Percentiles rank a stretch among this genome's conserved stretches.
These are phyloP conservation scores for Muscicapa comitata DNA, from an alignment of 2,797 vertebrate genomes.

Conservation along the genomic window DNA sequence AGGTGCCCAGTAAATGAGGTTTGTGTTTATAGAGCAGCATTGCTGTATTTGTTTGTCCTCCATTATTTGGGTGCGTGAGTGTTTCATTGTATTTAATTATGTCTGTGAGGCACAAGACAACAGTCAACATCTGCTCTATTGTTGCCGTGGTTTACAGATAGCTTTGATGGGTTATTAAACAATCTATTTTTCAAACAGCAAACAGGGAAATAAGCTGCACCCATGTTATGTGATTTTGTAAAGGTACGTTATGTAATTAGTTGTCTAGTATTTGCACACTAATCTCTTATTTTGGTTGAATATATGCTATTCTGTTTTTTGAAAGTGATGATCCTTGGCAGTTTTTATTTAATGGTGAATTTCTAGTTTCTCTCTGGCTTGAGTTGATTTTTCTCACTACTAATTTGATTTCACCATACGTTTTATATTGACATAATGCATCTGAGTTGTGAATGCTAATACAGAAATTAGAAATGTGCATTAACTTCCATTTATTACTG, in stretches of 20 bases:
- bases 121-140: conserved; percentile 83
- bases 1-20: conserved; percentile 69
- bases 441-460: conserved; percentile 3
- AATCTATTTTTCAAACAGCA: conserved; percentile 79
- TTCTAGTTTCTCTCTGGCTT: not conserved
- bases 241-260: conserved; percentile 76
- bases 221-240: conserved; percentile 69
- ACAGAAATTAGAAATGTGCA: not conserved
- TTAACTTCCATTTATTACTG: not conserved
- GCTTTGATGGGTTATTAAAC: conserved; percentile 83
- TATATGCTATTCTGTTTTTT: conserved; percentile 31
- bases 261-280: conserved; percentile 47
- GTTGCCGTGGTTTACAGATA: conserved; percentile 80
- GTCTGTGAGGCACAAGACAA: conserved; percentile 78
- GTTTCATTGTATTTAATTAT: conserved; percentile 79
- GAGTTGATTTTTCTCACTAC: not conserved
- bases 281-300: conserved; percentile 60
- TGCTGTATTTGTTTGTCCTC: conserved; percentile 70
- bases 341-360: not conserved
- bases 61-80: conserved; percentile 71
- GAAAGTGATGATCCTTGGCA: not conserved
- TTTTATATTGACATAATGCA: not conserved
- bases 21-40: conserved; percentile 54
- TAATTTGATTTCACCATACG: not conserved
- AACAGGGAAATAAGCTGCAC: conserved; percentile 74